Conservation (phyloP, 2,113 vertebrate species). For the Leptodactylus fuscus region DNA sequence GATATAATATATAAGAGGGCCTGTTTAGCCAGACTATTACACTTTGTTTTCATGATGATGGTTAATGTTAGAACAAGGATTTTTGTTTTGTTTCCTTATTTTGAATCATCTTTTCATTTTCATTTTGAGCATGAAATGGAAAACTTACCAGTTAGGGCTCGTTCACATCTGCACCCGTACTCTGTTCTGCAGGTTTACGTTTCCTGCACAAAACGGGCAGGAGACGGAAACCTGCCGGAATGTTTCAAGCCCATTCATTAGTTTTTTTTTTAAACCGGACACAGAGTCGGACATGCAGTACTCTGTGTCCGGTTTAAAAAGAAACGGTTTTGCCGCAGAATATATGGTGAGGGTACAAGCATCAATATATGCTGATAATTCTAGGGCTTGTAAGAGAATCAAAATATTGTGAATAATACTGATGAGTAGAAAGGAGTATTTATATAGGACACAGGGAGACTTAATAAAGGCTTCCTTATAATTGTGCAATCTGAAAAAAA, state of each 20-base stretch:
- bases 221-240: no score
- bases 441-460: constrained; percentile 19
- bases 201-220: no score
- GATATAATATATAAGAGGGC: constrained; percentile 74
- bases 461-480: neutral
- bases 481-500: neutral
- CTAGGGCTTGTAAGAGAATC: neutral
- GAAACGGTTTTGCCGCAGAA: no score
- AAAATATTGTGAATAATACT: neutral
- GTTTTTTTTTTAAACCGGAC: no score
- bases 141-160: neutral
- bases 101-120: constrained; percentile 35
- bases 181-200: no score
- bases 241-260: no score
- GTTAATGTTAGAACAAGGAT: constrained; percentile 62
- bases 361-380: neutral
- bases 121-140: constrained; percentile 21
- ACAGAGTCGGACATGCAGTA: no score
- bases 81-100: constrained; percentile 17
- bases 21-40: constrained; percentile 62
- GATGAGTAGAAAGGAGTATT: constrained; percentile 29
- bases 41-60: constrained; percentile 67
- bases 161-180: no score
- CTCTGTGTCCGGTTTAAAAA: no score
- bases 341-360: neutral